Conservation (phyloP, 2,113 vertebrate genomes). For the Acrocephalus kingi region DNA sequence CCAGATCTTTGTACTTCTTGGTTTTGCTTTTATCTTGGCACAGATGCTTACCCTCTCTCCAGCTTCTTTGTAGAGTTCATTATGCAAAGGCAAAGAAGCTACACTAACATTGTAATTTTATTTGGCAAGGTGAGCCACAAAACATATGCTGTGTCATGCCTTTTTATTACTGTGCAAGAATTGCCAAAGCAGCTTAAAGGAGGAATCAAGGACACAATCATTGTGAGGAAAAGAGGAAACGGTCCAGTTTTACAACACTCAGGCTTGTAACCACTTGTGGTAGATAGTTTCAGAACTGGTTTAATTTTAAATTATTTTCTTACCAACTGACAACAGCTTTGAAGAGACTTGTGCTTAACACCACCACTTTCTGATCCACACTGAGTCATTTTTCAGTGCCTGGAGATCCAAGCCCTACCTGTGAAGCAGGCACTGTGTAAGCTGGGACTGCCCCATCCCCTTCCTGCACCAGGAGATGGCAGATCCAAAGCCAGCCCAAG, state of each 20-base stretch:
- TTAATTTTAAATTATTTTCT: slow-evolving; percentile 49
- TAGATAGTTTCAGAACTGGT: slow-evolving; percentile 23
- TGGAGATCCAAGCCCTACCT: background rate
- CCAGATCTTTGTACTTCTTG: slow-evolving; percentile 40
- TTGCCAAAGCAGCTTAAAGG: slow-evolving; percentile 59
- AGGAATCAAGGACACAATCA: slow-evolving; percentile 50
- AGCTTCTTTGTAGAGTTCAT: slow-evolving; percentile 45
- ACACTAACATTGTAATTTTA: slow-evolving; percentile 34
- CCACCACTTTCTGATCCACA: background rate
- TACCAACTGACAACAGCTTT: background rate
- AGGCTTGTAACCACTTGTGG: slow-evolving; percentile 20
- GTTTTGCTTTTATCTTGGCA: slow-evolving; percentile 45
- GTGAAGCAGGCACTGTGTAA: background rate
- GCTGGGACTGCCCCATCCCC: background rate
- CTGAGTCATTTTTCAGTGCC: background rate
- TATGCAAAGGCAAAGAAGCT: slow-evolving; percentile 58
- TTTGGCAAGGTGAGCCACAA: slow-evolving; percentile 38
- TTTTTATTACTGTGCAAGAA: slow-evolving; percentile 54
- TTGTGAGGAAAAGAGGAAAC: slow-evolving; percentile 64
- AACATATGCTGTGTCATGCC: slow-evolving; percentile 67
- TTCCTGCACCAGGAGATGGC: background rate
- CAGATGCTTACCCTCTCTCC: slow-evolving; percentile 23
- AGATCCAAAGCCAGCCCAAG: background rate
- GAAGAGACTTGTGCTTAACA: background rate
- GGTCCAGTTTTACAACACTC: slow-evolving; percentile 52